phyloP scores from a whole-genome alignment of 2,113 vertebrate species.

The Rhegmatorhina hoffmannsi region DNA sequence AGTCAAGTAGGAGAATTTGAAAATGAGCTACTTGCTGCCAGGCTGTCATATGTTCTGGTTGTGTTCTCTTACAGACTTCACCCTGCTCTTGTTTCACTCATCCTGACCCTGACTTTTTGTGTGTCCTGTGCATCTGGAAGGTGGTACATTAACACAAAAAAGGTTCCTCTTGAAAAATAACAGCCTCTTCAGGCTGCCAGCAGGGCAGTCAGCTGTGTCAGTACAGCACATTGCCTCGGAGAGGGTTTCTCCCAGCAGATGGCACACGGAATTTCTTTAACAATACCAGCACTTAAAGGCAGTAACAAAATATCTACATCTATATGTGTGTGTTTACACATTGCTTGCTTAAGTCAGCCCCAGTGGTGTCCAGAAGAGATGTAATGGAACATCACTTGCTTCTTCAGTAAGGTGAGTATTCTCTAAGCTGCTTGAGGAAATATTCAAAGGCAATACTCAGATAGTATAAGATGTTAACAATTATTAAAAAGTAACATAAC shows the following conservation, averaged over 20 bases:
- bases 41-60: neutral
- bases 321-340: neutral
- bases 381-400: neutral
- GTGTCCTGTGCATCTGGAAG: neutral
- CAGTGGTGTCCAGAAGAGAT: neutral
- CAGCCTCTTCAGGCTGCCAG: neutral
- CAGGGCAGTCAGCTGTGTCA: neutral
- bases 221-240: neutral
- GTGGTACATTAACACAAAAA: neutral
- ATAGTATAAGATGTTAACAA: neutral
- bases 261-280: slow-evolving; percentile 7
- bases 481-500: neutral
- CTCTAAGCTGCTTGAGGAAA: neutral
- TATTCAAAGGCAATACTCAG: neutral
- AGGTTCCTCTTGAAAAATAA: neutral
- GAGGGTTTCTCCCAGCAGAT: slow-evolving; percentile 37
- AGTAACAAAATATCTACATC: neutral
- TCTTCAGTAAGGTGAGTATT: neutral
- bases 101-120: neutral
- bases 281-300: neutral
- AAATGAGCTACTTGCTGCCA: neutral
- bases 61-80: neutral
- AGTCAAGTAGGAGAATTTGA: neutral
- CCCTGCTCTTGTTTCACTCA: neutral
- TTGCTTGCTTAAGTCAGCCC: neutral